Evolutionary conservation across 2,888 invertebrate species (phyloP), one percentile per base, ranked within the genome.

Genomic region (Priocnemis perturbator): DNA sequence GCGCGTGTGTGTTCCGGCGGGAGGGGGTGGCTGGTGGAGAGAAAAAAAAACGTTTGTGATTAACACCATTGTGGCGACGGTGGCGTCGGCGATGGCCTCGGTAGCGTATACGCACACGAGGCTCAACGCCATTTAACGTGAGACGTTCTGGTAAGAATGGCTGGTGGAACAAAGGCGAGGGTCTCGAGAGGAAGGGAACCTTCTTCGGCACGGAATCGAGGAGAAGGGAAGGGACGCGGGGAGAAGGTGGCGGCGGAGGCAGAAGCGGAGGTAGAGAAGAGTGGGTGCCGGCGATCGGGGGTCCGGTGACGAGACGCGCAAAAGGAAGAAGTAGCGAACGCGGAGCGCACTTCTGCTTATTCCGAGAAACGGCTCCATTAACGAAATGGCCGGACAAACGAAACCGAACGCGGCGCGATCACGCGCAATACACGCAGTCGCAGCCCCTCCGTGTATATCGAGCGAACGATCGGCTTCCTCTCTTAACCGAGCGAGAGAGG

Each of bases 341-440:
- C 30, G 50, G 60, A 56, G 60, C 62, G 68, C 64, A 67, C 76
- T 74, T 76, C 72, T 67, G 75, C 74, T 77, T 83, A 83, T 83
- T 83, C 81, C 76, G 69, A 79, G 83, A 83, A 83, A 83, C 81
- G 74, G 77, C 75, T 82, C 82, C 82, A 83, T 82, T 81, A 82
- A 82, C 74, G 83, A 83, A 82, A 82, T 78, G 78, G 74, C 64
- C 75, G 81, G 76, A 77, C 77, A 81, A 81, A 81, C 79, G 77
- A 84, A 83, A 83, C 81, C 80, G 76, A 81, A 60, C 64, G 76
- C 61, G 48, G 72, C 62, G 72, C 79, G 79, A 70, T 69, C 74
- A 67, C 62, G 73, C 75, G 79, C 65, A 70, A 70, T 76, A 59
- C 76, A 73, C 76, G 70, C 74, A 59, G 56, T 55, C 59, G 60